Conservation (phyloP, 2,888 invertebrate species). For the Lysandra coridon region DNA sequence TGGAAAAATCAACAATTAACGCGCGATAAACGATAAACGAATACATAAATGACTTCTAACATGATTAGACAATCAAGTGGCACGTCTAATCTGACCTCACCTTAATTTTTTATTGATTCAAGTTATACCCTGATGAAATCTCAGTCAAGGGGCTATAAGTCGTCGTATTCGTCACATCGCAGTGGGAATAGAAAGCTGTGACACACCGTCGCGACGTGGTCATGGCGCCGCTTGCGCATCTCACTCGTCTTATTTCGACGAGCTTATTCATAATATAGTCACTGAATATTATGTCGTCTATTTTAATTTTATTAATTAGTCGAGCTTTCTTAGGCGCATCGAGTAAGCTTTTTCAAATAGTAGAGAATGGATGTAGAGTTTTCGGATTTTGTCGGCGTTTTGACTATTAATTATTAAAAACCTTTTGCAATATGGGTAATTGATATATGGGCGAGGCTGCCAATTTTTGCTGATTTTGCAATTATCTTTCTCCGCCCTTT, state of each 20-base stretch:
- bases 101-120: not conserved
- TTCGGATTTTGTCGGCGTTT: not conserved
- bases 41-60: no score
- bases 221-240: constrained; percentile 32
- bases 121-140: not conserved
- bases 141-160: not conserved
- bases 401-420: not conserved
- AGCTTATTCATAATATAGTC: constrained; percentile 30
- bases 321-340: not conserved
- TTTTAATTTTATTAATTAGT: not conserved
- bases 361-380: not conserved
- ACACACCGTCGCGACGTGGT: constrained; percentile 58
- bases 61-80: no score
- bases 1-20: no score
- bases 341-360: not conserved
- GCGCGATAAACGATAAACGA: no score
- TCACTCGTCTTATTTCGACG: constrained; percentile 43
- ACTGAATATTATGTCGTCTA: not conserved
- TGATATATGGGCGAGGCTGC: no score
- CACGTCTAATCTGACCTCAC: not conserved
- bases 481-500: no score
- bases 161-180: constrained; percentile 17
- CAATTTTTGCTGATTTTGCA: no score
- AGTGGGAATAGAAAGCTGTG: constrained; percentile 69
- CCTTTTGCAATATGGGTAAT: not conserved